Evolutionary conservation across 1,140 invertebrate species (phyloP), one percentile per base, ranked within the genome.

Genomic region (Anthonomus grandis): DNA sequence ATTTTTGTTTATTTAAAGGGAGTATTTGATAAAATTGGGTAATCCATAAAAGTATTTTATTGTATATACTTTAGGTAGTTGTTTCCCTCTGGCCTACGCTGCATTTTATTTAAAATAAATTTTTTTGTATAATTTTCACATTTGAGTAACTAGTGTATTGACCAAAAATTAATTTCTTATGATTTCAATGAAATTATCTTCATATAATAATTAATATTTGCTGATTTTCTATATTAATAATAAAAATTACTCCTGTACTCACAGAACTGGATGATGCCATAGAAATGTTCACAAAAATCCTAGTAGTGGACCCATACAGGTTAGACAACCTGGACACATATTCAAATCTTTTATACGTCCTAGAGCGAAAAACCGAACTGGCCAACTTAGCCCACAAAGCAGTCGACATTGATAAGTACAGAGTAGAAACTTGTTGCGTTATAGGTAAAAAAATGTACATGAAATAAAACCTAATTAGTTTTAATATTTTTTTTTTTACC

Each of bases 391-490:
- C 97, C 5, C 94, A 98, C 70, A 86, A 88, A 66, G 91, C 92
- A 25, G 91, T 90, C 24, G 86, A 91, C 70, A 94, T 97, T 60
- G 95, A 99, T 74, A 97, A 97, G 77, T 99, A 97, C 71, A 81
- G 92, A 69, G 89, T 95, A 10, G 95, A 99, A 79, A 98, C 96
- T 1, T 98, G 96, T 75, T 98, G 94, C 78, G 92, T 98, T 67
- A 92, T 99, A 72, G 97, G 95, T 91, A 76, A 81, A 75, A 60
- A 53, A 49, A 19, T 22, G 23, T 8, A 38, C n/a, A 6, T 48
- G 2, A 0, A 0, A 1, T 48, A 48, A 22, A 45, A 2, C n/a
- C 10, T 27, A 34, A 9, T 15, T 31, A 9, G 31, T 34, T 15
- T 3, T 27, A 53, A 58, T 13, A 45, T 0, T 6, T 13, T 46